Evolutionary conservation across 2,113 vertebrate species (phyloP), one percentile per base, ranked within the genome.

Genomic region (Pseudopodoces humilis): DNA sequence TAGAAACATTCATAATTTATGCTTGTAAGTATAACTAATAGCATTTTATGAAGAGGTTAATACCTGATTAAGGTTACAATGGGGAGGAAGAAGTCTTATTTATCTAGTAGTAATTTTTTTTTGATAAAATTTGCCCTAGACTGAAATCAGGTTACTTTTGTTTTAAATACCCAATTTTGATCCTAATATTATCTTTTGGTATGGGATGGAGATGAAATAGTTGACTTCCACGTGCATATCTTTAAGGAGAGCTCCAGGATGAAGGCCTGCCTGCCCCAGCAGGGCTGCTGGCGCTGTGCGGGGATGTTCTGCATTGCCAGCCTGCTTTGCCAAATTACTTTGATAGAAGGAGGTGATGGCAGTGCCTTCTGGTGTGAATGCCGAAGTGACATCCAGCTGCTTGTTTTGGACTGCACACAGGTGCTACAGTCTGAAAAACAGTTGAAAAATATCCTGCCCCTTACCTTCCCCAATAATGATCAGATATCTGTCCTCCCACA

Each of bases 221-320:
- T 63, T 78, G 56, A 24, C 86, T 82, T 64, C 56, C 21, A 17
- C 16, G 56, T 52, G 44, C 0, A 0, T 37, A 7, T 92, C 68
- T 93, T 59, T 35, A 52, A 41, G 28, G 68, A 60, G 33, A 46
- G 15, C 46, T 83, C 11, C 20, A 41, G 53, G 22, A 3, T 44
- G 16, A 30, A 35, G 14, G 43, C 13, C 27, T 37, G 46, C 27
- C 10, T 35, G 37, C 52, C 1, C 0, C 55, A 52, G 58, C 35
- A 49, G 41, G 80, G 68, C 68, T 0, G 8, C n/a, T 35, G 31
- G 52, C 2, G 3, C 70, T 85, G 15, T 1, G 0, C 1, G 1
- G 33, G 8, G 27, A 2, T 60, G 46, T 58, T 80, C 46, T 65
- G 37, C 31, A 8, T 43, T 44, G 58, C 30, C 0, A 0, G 14